These are phyloP conservation scores for Brachionus paranguensis DNA, from an alignment of 1,140 invertebrate genomes.

Conservation along the genomic window DNA sequence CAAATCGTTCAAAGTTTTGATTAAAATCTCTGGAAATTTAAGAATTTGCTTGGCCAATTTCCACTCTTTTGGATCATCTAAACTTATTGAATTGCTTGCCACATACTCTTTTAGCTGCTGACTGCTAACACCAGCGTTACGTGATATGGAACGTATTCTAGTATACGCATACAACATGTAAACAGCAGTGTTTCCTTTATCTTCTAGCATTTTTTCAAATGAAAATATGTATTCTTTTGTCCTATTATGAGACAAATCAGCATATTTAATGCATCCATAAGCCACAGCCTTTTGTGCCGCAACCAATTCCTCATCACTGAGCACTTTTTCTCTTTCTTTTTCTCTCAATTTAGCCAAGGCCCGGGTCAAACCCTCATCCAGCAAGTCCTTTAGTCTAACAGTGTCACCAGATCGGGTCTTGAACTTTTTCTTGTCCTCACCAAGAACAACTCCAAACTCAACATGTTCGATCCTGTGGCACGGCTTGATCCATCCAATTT, in stretches of 20 bases:
- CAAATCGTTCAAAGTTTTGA: conserved; percentile 75
- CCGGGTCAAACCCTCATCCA: conserved; percentile 85
- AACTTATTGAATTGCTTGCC: conserved; percentile 60
- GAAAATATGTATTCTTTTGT: conserved; percentile 95
- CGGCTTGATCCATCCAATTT: conserved; percentile 66
- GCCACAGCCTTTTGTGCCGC: conserved; percentile 81
- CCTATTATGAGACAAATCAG: conserved; percentile 87
- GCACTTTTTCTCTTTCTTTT: conserved; percentile 76
- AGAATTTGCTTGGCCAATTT: conserved; percentile 77
- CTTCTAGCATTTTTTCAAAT: conserved; percentile 98
- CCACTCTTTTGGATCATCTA: conserved; percentile 86
- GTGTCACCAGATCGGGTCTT: conserved; percentile 97
- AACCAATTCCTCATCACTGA: conserved; percentile 75
- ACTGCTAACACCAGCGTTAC: conserved; percentile 64
- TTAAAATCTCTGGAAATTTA: conserved; percentile 78
- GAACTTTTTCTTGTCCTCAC: conserved; percentile 95
- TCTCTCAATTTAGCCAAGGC: conserved; percentile 78
- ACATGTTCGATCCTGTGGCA: conserved; percentile 74
- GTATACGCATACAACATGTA: conserved; percentile 93
- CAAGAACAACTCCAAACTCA: conserved; percentile 90
- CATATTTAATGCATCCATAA: conserved; percentile 97
- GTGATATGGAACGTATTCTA: conserved; percentile 74
- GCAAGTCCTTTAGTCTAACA: conserved; percentile 76
- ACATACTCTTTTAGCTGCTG: conserved; percentile 47
- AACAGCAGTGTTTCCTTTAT: conserved; percentile 96